Percentiles rank a stretch among this genome's conserved stretches.
Evolutionary conservation across 2,797 vertebrate genomes (phyloP).

Genomic region (Propithecus perrieri): DNA sequence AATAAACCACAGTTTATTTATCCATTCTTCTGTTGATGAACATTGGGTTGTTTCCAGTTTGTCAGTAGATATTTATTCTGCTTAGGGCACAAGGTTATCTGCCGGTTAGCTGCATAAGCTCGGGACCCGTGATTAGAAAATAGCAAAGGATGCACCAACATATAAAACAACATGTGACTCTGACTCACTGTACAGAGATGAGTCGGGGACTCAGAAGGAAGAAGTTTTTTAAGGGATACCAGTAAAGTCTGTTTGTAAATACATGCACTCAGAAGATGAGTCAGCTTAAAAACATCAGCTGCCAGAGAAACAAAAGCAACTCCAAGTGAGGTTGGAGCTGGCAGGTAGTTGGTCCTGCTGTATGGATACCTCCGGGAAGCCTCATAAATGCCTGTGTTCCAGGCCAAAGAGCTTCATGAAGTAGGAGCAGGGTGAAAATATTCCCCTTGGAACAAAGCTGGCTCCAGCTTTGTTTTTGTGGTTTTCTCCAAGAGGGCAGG

Average conservation of each 20-base stretch:
- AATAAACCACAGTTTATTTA: background rate
- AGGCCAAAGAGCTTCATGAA: background rate
- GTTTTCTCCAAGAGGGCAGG: constrained; percentile 61
- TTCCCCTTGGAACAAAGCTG: constrained; percentile 43
- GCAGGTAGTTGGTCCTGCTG: constrained; percentile 17
- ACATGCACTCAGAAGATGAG: background rate
- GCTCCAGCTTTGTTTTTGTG: constrained; percentile 66
- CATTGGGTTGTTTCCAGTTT: constrained; percentile 17
- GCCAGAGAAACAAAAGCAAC: constrained; percentile 58
- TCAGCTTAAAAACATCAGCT: constrained; percentile 50
- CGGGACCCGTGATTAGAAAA: constrained; percentile 2
- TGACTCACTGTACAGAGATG: background rate
- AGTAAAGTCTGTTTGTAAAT: constrained; percentile 45
- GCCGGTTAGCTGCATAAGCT: background rate
- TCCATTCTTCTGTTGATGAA: background rate
- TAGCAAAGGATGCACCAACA: background rate
- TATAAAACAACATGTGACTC: background rate
- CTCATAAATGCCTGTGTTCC: constrained; percentile 61
- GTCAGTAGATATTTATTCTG: background rate
- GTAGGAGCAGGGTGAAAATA: constrained; percentile 56
- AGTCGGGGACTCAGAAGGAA: background rate
- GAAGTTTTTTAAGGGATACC: background rate
- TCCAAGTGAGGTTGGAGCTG: constrained; percentile 42
- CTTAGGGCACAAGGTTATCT: background rate
- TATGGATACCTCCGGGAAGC: constrained; percentile 50